Evolutionary conservation across 2,113 vertebrate genomes (phyloP).

Genomic region (Pelmatolapia mariae): DNA sequence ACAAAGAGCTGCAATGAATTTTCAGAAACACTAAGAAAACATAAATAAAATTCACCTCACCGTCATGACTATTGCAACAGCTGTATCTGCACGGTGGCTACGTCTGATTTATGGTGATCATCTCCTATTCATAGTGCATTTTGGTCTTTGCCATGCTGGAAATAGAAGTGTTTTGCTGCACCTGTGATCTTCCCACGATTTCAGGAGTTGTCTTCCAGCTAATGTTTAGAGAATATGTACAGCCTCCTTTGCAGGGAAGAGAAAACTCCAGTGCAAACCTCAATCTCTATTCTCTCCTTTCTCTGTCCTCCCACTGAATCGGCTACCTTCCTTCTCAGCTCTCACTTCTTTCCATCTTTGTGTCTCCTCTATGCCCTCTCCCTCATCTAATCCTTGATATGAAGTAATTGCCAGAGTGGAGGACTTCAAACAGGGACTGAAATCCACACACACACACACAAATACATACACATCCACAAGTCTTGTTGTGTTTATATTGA

Average conservation of each 20-base stretch:
- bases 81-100: not conserved
- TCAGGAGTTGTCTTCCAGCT: constrained; percentile 3
- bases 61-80: not conserved
- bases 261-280: constrained; percentile 24
- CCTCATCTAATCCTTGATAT: constrained; percentile 72
- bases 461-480: not conserved
- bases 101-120: not conserved
- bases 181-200: constrained; percentile 5
- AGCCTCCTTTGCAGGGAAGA: not conserved
- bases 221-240: constrained; percentile 16
- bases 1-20: not conserved
- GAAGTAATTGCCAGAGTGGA: constrained; percentile 70
- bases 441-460: constrained; percentile 34
- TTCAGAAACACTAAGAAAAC: not conserved
- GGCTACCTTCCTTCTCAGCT: constrained; percentile 21
- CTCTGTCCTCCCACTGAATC: constrained; percentile 22
- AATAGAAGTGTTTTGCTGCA: constrained; percentile 8
- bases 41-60: not conserved
- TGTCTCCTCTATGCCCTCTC: constrained; percentile 44
- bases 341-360: constrained; percentile 22
- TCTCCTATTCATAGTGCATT: not conserved
- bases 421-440: constrained; percentile 68
- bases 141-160: not conserved
- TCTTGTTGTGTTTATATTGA: constrained; percentile 61
- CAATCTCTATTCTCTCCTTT: constrained; percentile 28